Percentiles rank a stretch among this genome's conserved stretches.
Evolutionary conservation across 1,140 invertebrate species (phyloP).

Genomic region (Bombus fervidus): DNA sequence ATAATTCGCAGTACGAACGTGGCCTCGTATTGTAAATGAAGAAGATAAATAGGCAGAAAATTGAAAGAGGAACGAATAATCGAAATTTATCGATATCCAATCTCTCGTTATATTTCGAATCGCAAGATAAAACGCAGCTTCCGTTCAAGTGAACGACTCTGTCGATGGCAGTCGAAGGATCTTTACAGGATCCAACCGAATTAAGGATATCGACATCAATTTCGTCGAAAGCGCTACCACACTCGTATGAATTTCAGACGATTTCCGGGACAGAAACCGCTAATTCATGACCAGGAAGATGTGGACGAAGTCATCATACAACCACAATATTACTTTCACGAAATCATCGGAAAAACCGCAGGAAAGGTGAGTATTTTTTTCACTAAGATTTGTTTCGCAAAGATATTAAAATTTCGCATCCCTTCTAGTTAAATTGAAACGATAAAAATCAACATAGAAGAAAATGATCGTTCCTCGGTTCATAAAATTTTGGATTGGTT

Average conservation of each 20-base stretch:
- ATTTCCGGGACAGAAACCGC: constrained; percentile 37
- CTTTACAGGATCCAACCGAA: neutral
- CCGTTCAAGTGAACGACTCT: neutral
- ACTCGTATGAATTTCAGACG: constrained; percentile 12
- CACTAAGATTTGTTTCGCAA: neutral
- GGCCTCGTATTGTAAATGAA: neutral
- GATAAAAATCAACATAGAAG: neutral
- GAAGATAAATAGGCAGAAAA: neutral
- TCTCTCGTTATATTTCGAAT: no score
- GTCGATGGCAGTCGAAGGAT: neutral
- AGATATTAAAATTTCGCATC: neutral
- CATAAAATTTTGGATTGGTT: neutral
- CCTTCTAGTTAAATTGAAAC: neutral
- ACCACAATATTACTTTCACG: constrained; percentile 4
- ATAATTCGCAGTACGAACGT: neutral
- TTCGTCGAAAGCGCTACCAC: constrained; percentile 47
- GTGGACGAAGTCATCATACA: neutral
- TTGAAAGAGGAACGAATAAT: neutral
- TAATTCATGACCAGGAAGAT: constrained; percentile 4
- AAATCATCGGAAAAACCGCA: constrained; percentile 18
- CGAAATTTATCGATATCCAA: neutral
- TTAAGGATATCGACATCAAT: constrained; percentile 50
- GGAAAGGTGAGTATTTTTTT: neutral
- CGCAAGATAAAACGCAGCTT: no score
- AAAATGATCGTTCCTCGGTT: neutral